Evolutionary conservation across 1,140 invertebrate genomes (phyloP).

Genomic region (Trichonephila clavipes): DNA sequence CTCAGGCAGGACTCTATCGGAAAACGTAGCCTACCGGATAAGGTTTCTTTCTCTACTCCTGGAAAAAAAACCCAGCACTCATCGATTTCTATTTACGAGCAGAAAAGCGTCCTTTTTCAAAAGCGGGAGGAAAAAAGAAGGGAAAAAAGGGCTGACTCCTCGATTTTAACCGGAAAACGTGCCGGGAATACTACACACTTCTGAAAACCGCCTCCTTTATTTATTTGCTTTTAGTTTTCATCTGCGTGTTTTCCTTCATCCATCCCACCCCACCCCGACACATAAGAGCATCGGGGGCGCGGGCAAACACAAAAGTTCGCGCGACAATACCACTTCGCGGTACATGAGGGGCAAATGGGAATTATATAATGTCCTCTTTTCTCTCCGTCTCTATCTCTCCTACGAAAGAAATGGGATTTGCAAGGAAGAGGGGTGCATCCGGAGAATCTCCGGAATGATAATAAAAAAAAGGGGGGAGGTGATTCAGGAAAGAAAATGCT

Average conservation of each 20-base stretch:
- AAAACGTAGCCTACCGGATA: background rate
- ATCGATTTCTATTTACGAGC: slow-evolving; percentile 70
- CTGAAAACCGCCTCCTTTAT: slow-evolving; percentile 36
- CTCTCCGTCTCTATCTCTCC: background rate
- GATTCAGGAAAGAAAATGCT: background rate
- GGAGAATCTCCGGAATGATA: slow-evolving; percentile 29
- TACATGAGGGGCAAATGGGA: slow-evolving; percentile 15
- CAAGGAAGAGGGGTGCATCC: background rate
- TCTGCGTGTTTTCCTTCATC: background rate
- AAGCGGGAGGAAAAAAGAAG: background rate
- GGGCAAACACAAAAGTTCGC: slow-evolving; percentile 16
- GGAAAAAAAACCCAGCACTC: background rate
- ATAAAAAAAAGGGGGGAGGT: background rate
- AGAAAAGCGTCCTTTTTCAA: slow-evolving; percentile 59
- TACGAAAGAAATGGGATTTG: slow-evolving; percentile 1
- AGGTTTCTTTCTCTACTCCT: background rate
- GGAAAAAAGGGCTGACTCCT: slow-evolving; percentile 67
- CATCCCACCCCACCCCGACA: background rate
- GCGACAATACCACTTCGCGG: slow-evolving; percentile 24
- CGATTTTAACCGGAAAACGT: slow-evolving; percentile 70
- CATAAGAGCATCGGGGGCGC: background rate
- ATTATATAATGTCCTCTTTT: slow-evolving; percentile 23
- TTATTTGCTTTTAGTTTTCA: slow-evolving; percentile 60
- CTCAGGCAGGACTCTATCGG: background rate
- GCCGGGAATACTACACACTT: slow-evolving; percentile 29